Evolutionary conservation across 2,888 invertebrate genomes (phyloP).

Genomic region (Rhingia rostrata): DNA sequence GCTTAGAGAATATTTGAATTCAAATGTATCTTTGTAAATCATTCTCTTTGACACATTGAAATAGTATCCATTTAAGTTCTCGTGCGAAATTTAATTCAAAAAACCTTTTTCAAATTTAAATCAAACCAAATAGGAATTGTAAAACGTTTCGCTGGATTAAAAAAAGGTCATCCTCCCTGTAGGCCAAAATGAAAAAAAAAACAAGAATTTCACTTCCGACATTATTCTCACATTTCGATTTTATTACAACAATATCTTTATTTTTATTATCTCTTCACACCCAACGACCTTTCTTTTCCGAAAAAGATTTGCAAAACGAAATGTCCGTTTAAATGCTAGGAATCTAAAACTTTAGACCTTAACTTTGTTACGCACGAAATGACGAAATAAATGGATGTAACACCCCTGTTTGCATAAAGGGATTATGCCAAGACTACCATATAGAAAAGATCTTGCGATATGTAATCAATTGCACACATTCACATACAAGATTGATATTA

Average conservation of each 20-base stretch:
- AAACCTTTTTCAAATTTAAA: conserved; percentile 27
- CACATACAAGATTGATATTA: conserved; percentile 17
- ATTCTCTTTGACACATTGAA: neutral
- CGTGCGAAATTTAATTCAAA: neutral
- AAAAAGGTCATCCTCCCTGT: neutral
- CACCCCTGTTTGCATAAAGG: conserved; percentile 11
- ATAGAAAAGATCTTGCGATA: conserved; percentile 34
- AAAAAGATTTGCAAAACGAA: neutral
- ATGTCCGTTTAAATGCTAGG: conserved; percentile 25
- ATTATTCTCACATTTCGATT: conserved; percentile 55
- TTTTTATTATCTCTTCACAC: conserved; percentile 37
- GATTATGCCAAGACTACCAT: neutral
- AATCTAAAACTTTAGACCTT: conserved; percentile 27
- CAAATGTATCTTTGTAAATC: neutral
- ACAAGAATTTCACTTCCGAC: conserved; percentile 23
- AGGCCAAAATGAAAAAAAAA: neutral
- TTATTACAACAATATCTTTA: conserved; percentile 48
- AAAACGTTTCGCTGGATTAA: conserved; percentile 5
- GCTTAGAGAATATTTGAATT: neutral
- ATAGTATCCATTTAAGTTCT: conserved; percentile 16
- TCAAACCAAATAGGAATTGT: conserved; percentile 11
- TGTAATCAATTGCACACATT: conserved; percentile 25
- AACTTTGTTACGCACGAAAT: conserved; percentile 37
- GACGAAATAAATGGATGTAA: conserved; percentile 47
- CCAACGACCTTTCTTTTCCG: conserved; percentile 6